Base-by-base conservation (phyloP, 1,140 invertebrate genomes). In the Mercenaria mercenaria region DNA sequence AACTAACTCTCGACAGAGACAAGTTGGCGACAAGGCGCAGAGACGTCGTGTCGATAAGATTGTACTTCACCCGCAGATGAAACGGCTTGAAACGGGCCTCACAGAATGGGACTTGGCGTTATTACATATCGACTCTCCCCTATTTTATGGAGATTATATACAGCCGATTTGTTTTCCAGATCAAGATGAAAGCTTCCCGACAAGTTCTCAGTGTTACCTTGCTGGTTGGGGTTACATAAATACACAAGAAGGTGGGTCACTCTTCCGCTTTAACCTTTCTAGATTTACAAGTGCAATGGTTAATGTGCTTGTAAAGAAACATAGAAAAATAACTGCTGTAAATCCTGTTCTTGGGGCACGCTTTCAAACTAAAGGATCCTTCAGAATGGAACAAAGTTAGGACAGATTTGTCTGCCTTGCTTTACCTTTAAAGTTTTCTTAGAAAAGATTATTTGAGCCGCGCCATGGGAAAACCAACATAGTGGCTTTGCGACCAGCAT, bases 171-270 rank as follows among this genome's bases (percentile, higher is more conserved):
- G 97, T 98, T 90, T 98, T 98, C 96, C 98, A 97, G 1, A 92
- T 95, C 15, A 89, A 10, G 47, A 92, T 95, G 47, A 93, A 85
- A 64, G 41, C 10, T 90, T 90, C 69, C 79, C 91, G 10, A 43
- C 77, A 29, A 90, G 69, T 11, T 91, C 92, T 13, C 64, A 89
- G 11, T 98, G 98, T 95, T 97, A 98, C 37, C 97, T 98, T 0
- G 98, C 98, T 0, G 98, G 98, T 0, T 99, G 98, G 98, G 98
- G 98, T 1, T 83, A 72, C 23, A 82, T 89, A 11, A 89, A 89
- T 47, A n/a, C 79, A 37, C 59, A 59, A 59, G 59, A 72, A 37
- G 43, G 87, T 89, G 10, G 50, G 50, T 23, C 10, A 52, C 10
- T 13, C 23, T 13, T 52, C 11, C 50, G 11, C 10, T 52, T 52